Base-by-base conservation (phyloP, 2,797 vertebrate species). In the Anabacerthia variegaticeps region DNA sequence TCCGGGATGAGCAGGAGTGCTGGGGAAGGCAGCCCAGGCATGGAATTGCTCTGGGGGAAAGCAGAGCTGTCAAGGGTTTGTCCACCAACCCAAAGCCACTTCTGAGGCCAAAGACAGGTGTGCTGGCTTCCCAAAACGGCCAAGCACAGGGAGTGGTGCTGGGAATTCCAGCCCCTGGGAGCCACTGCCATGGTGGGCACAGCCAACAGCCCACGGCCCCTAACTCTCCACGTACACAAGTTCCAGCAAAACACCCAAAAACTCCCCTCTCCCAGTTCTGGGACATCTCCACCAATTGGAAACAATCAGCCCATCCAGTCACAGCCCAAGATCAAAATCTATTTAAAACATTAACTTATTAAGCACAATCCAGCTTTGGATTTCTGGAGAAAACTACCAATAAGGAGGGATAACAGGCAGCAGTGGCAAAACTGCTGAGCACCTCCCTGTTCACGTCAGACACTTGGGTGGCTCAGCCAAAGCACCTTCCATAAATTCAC, bases 1-100 rank as follows among this genome's bases (percentile, higher is more conserved):
- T 7, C 75, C 4, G 0, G 19, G 18, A 2, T 2, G 14, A 67
- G 65, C 21, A n/a, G 3, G 58, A 67, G 58, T 56, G 12, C 49
- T 0, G 10, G n/a, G 41, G 6, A n/a, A 30, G 52, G 61, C 66
- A 23, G 55, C n/a, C 43, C 2, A 14, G 0, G 6, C 10, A 37
- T 24, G 10, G 1, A 44, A 26, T 30, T 39, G 48, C 20, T 49
- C 44, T 0, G 51, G 62, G 51, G 6, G 14, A 46, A 63, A 74
- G 84, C 55, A 51, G 14, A 84, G 85, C 67, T 61, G 30, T 11
- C 30, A 2, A 2, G 41, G 5, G 30, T n/a, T 44, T 39, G 76
- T 24, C 61, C 49, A 49, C 54, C 73, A 44, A 27, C 46, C 39
- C 90, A 68, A 52, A 81, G 65, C 46, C 82, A 20, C 75, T 58